Conservation (phyloP, 2,797 vertebrate genomes). For the Sebastolobus altivelis region DNA sequence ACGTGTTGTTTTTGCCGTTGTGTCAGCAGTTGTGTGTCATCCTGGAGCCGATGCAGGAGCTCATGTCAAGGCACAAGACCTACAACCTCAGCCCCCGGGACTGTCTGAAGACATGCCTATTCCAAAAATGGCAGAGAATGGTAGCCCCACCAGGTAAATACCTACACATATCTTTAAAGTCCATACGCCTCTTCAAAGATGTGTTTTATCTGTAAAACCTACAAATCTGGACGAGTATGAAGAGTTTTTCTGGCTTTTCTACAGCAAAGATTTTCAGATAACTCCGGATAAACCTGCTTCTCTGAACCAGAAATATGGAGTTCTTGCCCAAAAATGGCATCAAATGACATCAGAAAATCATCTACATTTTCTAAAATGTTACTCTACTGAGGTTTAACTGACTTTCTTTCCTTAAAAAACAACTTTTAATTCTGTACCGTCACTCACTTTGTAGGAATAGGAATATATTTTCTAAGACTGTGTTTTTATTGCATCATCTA, state of each 20-base stretch:
- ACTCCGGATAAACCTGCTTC: background rate
- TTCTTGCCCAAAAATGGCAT: slow-evolving; percentile 11
- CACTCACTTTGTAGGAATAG: slow-evolving; percentile 46
- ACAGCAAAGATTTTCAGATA: background rate
- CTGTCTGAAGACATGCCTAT: slow-evolving; percentile 99
- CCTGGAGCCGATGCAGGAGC: slow-evolving; percentile 99
- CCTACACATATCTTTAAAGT: background rate
- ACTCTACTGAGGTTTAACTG: slow-evolving; percentile 22
- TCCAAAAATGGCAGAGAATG: slow-evolving; percentile 99
- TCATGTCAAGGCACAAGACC: slow-evolving; percentile 99
- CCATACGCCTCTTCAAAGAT: background rate
- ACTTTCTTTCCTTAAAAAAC: slow-evolving; percentile 24
- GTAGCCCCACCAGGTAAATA: slow-evolving; percentile 96
- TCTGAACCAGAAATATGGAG: background rate
- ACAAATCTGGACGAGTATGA: background rate
- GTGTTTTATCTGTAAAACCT: background rate
- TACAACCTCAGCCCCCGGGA: slow-evolving; percentile 99
- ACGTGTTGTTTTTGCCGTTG: slow-evolving; percentile 28
- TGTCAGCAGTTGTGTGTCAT: slow-evolving; percentile 96
- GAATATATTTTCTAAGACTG: slow-evolving; percentile 46
- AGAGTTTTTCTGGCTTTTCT: background rate
- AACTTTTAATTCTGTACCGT: slow-evolving; percentile 43
- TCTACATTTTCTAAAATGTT: slow-evolving; percentile 9
- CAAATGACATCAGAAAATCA: slow-evolving; percentile 10
- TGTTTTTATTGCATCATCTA: slow-evolving; percentile 73